Base-by-base conservation (phyloP, 2,888 invertebrate genomes). In the Chymomyza fuscimana region DNA sequence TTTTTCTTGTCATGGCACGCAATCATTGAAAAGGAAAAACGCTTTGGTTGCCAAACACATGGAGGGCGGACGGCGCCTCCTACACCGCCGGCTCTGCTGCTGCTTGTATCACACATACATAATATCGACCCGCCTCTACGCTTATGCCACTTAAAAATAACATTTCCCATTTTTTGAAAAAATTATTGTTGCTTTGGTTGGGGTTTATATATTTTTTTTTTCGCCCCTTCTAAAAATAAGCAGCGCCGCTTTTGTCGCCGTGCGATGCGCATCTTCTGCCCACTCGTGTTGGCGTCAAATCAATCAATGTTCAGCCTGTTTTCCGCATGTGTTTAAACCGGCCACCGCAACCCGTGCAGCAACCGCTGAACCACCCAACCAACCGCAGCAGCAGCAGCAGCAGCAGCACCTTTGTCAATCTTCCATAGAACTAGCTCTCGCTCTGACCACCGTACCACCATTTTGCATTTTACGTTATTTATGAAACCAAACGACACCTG, bases 291-390 rank as follows among this genome's bases (percentile, higher is more conserved):
- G 79, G 79, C 84, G 78, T 74, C 84, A 86, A 86, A 85, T 86
- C 86, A 85, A 86, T 85, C 85, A 86, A 81, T 86, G 86, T 82
- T 79, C 72, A 76, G 65, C 52, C 52, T 54, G 25, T 51, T 29
- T 52, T 25, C 54, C 54, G 54, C 54, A 54, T 54, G 19, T 58
- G 58, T 12, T 25, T 58, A 15, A 29, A n/a, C 52, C 61, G 51
- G 7, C 52, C 59, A 46, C 54, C 16, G 54, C 54, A 54, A 9
- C 66, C 65, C 58, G 32, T 32, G 32, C 32, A 5, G 9, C 32
- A 5, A 32, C 32, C 32, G 9, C 32, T 9, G 32, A 25, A 25
- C 29, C 46, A 61, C 9, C 50, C 46, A 51, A 25, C 29, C 7
- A 29, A 29, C 63, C 36, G 46, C 15, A 32, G 51, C 51, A 66